Base-by-base conservation (phyloP, 2,888 invertebrate species). In the Anthrax anthrax region DNA sequence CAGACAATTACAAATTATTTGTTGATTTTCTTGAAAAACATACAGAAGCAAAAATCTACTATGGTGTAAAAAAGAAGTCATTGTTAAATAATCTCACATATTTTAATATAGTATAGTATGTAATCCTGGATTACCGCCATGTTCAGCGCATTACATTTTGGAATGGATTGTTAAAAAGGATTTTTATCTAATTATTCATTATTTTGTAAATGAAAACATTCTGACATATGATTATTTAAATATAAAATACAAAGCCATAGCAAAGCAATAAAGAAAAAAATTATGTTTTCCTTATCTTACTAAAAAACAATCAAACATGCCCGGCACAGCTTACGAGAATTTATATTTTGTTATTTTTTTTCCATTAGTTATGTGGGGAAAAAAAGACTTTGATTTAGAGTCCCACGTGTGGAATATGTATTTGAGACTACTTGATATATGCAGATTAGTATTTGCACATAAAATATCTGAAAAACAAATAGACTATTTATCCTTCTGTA, bases 241-340 rank as follows among this genome's bases (percentile, higher is more conserved):
- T 39, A 48, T 48, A 39, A 44, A 39, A 29, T 48, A 45, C 39
- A 42, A 42, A 45, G 39, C 36, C 18, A 43, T 50, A 43, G 39
- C 45, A 36, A 48, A 44, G 40, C 18, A 45, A 43, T 37, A 44
- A 18, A 51, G 50, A 39, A 37, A 47, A 37, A 46, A 44, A 18
- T 43, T 51, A 37, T 47, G 46, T 39, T 46, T 50, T 43, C 51
- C 49, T 32, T 34, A 17, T 37, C n/a, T 51, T 37, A 32, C 29
- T 23, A 23, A 23, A 17, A 40, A 8, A n/a, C 29, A 32, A 32
- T 12, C 1, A 32, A 32, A 12, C 12, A 32, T 32, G 1, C 29
- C 29, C 8, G 29, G 29, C 29, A 32, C 29, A 9, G 29, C 29
- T 32, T 32, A 32, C 12, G 29, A 32, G 12, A 32, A 32, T 32